Evolutionary conservation across 2,888 invertebrate species (phyloP), one percentile per base, ranked within the genome.

Genomic region (Apantesis nais): DNA sequence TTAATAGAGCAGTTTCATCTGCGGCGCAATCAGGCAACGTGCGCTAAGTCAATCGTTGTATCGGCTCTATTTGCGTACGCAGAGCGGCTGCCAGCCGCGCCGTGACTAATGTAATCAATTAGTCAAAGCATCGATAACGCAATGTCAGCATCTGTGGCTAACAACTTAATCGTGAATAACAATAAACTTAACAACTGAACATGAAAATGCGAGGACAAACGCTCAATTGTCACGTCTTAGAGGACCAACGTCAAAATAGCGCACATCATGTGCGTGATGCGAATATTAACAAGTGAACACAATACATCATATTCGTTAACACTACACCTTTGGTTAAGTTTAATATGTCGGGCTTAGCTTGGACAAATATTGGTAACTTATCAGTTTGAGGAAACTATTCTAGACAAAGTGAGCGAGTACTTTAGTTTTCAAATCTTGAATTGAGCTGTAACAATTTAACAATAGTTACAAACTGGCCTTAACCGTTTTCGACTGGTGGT

Each of bases 61-160:
- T 85, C 81, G 86, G 82, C 88, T 89, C 89, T 93, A 93, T 94
- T 93, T 93, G 88, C 89, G 92, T 91, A 86, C 86, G 81, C 86
- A 80, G 83, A 84, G 78, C 84, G 85, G 82, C 83, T 85, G 88
- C 85, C 87, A 84, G 88, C 83, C 84, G 83, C 82, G 80, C 76
- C 80, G 87, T 88, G 89, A 89, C 88, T 90, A 90, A 92, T 90
- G 91, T 90, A 89, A 91, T 90, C 92, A 92, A 93, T 93, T 92
- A 92, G 90, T 92, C 92, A 91, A 92, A 86, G 85, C 85, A 84
- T 88, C 87, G 87, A 88, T 88, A 92, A 83, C 85, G 88, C 88
- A 79, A 80, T 88, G 88, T 90, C 91, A 91, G 91, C 89, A 88
- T 89, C 86, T 86, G 83, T 81, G 66, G 83, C 78, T 80, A 76